A percentile compares a stretch with the other conserved stretches of the same genome.
phyloP scores from a whole-genome alignment of 2,797 vertebrate genomes.

The Tokudaia tokunoshimensis region DNA sequence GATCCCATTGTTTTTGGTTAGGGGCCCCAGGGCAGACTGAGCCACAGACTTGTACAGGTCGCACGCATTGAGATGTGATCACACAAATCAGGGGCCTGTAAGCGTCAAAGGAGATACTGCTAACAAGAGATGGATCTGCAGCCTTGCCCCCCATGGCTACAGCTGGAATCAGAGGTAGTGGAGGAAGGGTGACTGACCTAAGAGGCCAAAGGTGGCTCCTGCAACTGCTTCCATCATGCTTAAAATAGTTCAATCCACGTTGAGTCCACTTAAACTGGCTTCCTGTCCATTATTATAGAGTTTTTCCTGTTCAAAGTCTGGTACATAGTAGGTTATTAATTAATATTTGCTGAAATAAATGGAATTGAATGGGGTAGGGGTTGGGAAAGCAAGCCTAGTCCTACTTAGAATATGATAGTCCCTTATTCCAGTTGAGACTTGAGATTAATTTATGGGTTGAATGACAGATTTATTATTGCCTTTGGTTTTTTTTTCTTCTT shows the following conservation, averaged over 20 bases:
- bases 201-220: not conserved
- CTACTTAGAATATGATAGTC: not conserved
- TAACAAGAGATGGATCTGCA: not conserved
- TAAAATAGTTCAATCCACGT: not conserved
- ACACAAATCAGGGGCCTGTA: not conserved
- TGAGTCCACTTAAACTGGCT: not conserved
- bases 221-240: too few relatives aligned
- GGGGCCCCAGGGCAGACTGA: not conserved
- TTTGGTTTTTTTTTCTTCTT: not conserved
- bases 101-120: not conserved
- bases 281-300: not conserved
- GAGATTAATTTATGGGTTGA: not conserved
- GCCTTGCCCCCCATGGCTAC: not conserved
- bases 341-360: not conserved
- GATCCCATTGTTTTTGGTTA: not conserved
- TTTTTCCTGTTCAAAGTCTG: not conserved
- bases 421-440: not conserved
- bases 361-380: not conserved
- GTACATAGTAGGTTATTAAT: not conserved
- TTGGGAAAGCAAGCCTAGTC: not conserved
- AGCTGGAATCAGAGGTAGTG: not conserved
- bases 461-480: conserved; percentile 1
- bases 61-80: not conserved
- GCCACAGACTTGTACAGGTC: not conserved
- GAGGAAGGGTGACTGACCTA: not conserved